A percentile compares a stretch with the other conserved stretches of the same genome.
These are phyloP conservation scores for Vimba vimba DNA, from an alignment of 2,113 vertebrate species.

Conservation along the genomic window DNA sequence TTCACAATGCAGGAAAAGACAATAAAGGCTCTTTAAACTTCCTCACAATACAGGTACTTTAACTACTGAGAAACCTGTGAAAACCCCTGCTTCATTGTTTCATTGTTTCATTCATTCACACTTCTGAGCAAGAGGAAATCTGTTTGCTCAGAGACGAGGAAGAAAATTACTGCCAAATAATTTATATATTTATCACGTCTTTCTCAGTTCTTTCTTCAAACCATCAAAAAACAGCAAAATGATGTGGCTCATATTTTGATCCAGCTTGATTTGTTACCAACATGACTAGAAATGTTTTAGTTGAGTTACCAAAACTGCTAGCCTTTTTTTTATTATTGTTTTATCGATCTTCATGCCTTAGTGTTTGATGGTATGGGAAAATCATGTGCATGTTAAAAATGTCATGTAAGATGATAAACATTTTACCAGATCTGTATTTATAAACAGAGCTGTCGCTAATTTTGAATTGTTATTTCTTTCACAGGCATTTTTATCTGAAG, in stretches of 20 bases:
- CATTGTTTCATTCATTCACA: background rate
- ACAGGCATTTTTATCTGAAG: too few species aligned
- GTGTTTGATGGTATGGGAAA: background rate
- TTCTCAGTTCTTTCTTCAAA: background rate
- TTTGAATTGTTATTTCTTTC: too few species aligned
- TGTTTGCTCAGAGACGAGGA: background rate
- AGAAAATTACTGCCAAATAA: background rate
- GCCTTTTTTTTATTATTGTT: too few species aligned
- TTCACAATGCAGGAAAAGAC: too few species aligned
- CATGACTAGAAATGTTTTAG: background rate
- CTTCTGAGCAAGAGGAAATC: background rate
- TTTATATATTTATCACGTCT: background rate
- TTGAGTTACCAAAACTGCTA: too few species aligned
- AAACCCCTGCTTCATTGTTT: background rate
- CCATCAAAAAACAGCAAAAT: background rate
- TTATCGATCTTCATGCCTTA: background rate
- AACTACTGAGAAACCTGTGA: background rate
- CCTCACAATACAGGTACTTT: too few species aligned
- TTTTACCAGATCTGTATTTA: too few species aligned
- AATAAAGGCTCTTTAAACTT: too few species aligned
- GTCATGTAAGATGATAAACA: too few species aligned
- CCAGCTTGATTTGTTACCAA: background rate
- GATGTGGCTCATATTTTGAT: background rate
- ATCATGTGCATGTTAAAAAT: background rate
- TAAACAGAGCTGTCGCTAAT: too few species aligned